Evolutionary conservation across 37 sponge, comb jelly and placozoan genomes (phyloP), one percentile per base, ranked within the genome.

Genomic region (Bolinopsis microptera): DNA sequence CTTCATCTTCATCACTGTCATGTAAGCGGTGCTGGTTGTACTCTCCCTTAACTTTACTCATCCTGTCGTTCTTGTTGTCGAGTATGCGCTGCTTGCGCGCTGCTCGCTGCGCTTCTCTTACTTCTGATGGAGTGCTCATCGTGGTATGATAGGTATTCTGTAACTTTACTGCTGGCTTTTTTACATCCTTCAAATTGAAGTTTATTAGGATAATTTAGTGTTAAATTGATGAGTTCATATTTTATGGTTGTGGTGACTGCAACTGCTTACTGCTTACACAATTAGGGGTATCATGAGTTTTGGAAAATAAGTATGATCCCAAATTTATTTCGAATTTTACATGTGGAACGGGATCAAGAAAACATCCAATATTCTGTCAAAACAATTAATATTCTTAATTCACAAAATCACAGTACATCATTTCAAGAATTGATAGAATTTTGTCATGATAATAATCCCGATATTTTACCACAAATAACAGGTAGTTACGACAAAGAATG

Each of bases 21-120:
- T 23, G 34, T 2, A 41, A 18, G 26, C 90, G 24, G 48, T 86
- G 41, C 90, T 86, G 90, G 90, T 86, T 86, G 61, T 86, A 86
- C 90, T 86, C 90, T 28, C 90, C 90, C 90, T 26, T 86, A 9
- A 86, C 90, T 23, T n/a, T 41, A 8, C 36, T 86, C 90, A 86
- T 86, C 27, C 90, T 28, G 9, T 39, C 48, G 27, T 41, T 38
- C 90, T 86, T 86, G 61, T 86, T 38, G 1, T 34, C 61, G 26
- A 86, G 90, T 0, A 86, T 86, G 30, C 26, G 37, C 90, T 18
- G 26, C 22, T 86, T 86, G n/a, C 90, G 40, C 27, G 61, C 25
- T 8, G 41, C 90, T 21, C 90, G 90, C 41, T 39, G 61, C 25
- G 90, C 90, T 86, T 39, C 90, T 48, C 90, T 35, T 3, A 28